Conservation (phyloP, 2,113 vertebrate genomes). For the Pseudopipra pipra region DNA sequence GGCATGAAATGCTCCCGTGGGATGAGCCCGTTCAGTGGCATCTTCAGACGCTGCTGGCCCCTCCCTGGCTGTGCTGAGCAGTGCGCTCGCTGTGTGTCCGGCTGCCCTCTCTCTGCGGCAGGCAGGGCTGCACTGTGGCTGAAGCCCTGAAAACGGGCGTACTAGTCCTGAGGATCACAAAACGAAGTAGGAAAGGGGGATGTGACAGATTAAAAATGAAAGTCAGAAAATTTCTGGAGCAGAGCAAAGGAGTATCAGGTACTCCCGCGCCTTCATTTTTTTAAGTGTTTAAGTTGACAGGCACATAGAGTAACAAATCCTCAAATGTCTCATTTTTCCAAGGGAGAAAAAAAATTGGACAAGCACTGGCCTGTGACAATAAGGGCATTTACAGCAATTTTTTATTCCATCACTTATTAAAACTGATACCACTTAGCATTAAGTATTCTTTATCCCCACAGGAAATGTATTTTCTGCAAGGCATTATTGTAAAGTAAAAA, state of each 20-base stretch:
- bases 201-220: neutral
- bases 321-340: neutral
- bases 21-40: neutral
- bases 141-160: rapidly evolving
- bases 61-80: neutral
- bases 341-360: neutral
- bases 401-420: neutral
- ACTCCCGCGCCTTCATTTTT: neutral
- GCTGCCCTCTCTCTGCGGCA: neutral
- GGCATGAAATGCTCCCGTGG: neutral
- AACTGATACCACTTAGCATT: neutral
- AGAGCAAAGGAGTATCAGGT: neutral
- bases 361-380: neutral
- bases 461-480: neutral
- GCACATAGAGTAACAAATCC: neutral
- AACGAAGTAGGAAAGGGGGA: neutral
- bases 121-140: neutral
- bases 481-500: neutral
- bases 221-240: neutral
- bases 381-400: neutral
- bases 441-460: neutral
- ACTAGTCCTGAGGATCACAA: rapidly evolving
- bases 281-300: rapidly evolving
- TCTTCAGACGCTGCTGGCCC: neutral
- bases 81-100: rapidly evolving